These are phyloP conservation scores for Stomatorhinus ivindoensis DNA, from an alignment of 2,113 vertebrate genomes.

Conservation along the genomic window DNA sequence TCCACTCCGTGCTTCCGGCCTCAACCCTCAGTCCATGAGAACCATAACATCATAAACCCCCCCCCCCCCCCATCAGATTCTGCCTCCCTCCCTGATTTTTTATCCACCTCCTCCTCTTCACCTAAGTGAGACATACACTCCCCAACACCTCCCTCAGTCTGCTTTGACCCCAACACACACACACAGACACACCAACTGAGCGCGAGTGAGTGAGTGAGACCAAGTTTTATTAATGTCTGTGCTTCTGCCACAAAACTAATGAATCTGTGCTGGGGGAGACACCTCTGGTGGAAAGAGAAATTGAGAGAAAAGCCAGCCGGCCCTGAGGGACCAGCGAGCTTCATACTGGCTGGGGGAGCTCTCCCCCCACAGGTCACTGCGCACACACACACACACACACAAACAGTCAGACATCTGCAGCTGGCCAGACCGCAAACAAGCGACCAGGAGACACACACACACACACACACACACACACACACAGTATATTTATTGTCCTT, in stretches of 20 bases:
- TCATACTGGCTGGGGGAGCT: neutral
- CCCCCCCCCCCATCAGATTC: neutral
- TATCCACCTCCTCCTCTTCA: neutral
- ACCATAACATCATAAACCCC: neutral
- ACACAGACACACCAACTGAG: neutral
- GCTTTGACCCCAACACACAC: neutral
- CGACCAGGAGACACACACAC: neutral
- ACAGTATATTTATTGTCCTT: neutral
- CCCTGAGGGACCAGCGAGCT: neutral
- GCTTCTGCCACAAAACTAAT: constrained; percentile 1
- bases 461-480: neutral
- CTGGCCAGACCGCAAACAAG: neutral
- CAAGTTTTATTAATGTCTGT: neutral
- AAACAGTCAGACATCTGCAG: neutral
- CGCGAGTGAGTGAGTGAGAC: neutral
- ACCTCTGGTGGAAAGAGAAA: neutral
- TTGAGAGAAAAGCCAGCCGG: neutral
- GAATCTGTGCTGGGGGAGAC: neutral
- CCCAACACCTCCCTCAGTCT: neutral
- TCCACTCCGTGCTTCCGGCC: neutral
- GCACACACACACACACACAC: neutral
- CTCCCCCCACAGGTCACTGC: neutral
- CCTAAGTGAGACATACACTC: neutral
- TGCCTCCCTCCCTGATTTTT: neutral
- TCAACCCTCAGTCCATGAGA: neutral